Base-by-base conservation (phyloP, 2,888 invertebrate species). In the Cantharis rufa region DNA sequence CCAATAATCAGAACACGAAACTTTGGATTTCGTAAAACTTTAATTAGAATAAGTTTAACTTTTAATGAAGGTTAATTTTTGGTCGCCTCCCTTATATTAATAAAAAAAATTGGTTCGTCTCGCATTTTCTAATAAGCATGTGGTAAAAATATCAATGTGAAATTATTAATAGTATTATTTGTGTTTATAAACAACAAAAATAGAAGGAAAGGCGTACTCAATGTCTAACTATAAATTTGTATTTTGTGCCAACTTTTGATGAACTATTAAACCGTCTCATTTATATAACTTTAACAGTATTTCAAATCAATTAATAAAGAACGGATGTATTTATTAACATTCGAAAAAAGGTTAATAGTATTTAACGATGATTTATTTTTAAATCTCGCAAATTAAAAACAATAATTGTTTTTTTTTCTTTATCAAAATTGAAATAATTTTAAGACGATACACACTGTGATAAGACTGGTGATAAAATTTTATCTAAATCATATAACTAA, bases 181-280 rank as follows among this genome's bases (percentile, higher is more conserved):
- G 48, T 48, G 48, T 48, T 48, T 48, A n/a, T 48, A 48, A 48
- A 48, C 48, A 48, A n/a, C 48, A 48, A 48, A 48, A 48, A 48
- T 48, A 48, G 48, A 48, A n/a, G 48, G 48, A 48, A 48, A 48
- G n/a, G 48, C 48, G 48, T n/a, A 62, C 63, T 62, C 72, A 15
- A 66, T n/a, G 62, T 68, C 76, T 76, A 76, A 72, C 76, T 76
- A 76, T 76, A 76, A 70, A 72, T 72, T 72, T 32, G 62, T 18
- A 61, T 68, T 69, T 70, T 70, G 73, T 76, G 76, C 76, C 76
- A 76, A 76, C 70, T 76, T 62, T 68, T 73, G 28, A 27, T 68
- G 16, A 66, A 71, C 69, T 76, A 76, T 76, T 72, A 76, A 76
- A 75, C 63, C 70, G 63, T 69, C 76, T 72, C 76, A 64, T 76